Base-by-base conservation (phyloP, 2,113 vertebrate genomes). In the Stomatorhinus ivindoensis region DNA sequence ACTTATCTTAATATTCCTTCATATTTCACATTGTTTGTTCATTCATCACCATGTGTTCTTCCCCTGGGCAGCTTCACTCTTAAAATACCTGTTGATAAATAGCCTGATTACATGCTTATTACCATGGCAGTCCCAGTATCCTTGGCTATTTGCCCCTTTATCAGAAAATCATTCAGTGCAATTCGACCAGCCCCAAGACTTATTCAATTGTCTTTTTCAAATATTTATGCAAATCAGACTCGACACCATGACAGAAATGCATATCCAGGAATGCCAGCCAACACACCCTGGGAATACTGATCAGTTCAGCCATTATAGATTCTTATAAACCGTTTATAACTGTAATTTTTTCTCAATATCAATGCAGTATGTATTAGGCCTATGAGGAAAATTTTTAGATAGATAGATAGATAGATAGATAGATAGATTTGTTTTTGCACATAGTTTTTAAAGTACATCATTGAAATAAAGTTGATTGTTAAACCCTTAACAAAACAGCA, bases 151-250 rank as follows among this genome's bases (percentile, higher is more conserved):
- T 80, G 73, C 15, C 73, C 73, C 31, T 80, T 80, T 80, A 80
- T 80, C 73, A 80, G 73, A 80, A 80, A 80, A 80, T 42, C 73
- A 80, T 80, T 80, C 31, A 2, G 15, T 80, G 73, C 35, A 42
- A 80, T 80, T 42, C 35, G 17, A 80, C 73, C 73, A 42, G 73
- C 73, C 73, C 73, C 73, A 39, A 80, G 31, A 35, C 73, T 80
- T 80, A 80, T 80, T 80, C 73, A 80, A 80, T 80, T 80, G 73
- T 42, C 73, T 80, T 17, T 39, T 80, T 69, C 61, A 69, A 69
- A 69, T 69, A 69, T 69, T 80, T 42, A 80, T 42, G 35, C 31
- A 35, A 80, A 42, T 80, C 35, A 80, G 31, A 80, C 73, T 19
- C 35, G 0, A 42, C 73, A 42, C 65, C 27, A 73, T 73, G 65